Conservation (phyloP, 2,888 invertebrate genomes). For the Elaeidobius kamerunicus region DNA sequence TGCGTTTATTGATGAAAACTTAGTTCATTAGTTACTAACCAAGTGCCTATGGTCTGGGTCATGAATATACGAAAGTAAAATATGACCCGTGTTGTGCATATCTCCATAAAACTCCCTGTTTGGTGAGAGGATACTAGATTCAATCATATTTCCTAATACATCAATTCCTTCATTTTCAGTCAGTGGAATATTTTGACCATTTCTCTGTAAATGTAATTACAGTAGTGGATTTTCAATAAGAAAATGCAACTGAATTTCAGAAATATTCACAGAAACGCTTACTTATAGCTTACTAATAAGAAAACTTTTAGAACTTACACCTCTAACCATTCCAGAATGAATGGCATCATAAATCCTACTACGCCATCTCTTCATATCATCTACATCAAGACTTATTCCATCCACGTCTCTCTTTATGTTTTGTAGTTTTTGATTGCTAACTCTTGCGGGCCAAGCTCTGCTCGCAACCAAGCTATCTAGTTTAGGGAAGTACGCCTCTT, state of each 20-base stretch:
- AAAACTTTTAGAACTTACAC: too few relatives aligned
- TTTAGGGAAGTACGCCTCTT: slow-evolving; percentile 82
- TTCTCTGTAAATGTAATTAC: too few relatives aligned
- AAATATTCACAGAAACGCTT: slow-evolving; percentile 47
- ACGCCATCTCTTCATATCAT: slow-evolving; percentile 73
- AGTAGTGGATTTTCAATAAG: too few relatives aligned
- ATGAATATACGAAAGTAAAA: slow-evolving; percentile 71
- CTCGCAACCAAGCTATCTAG: slow-evolving; percentile 75
- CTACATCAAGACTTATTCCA: slow-evolving; percentile 63
- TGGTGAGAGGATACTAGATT: slow-evolving; percentile 66
- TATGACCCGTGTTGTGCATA: slow-evolving; percentile 80
- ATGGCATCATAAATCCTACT: slow-evolving; percentile 71
- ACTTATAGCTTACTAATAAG: too few relatives aligned
- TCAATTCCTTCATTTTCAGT: slow-evolving; percentile 73
- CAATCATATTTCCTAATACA: slow-evolving; percentile 74
- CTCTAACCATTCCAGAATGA: slow-evolving; percentile 58
- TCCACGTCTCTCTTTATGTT: slow-evolving; percentile 68
- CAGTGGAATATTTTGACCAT: slow-evolving; percentile 56
- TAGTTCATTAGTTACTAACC: slow-evolving; percentile 46
- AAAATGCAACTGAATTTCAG: neutral
- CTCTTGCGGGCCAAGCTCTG: slow-evolving; percentile 69
- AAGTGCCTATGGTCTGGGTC: slow-evolving; percentile 76
- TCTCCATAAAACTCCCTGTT: slow-evolving; percentile 73
- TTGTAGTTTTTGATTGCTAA: slow-evolving; percentile 53
- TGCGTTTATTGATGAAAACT: too few relatives aligned